Evolutionary conservation across 2,888 invertebrate species (phyloP).

Genomic region (Ellobium chinense): DNA sequence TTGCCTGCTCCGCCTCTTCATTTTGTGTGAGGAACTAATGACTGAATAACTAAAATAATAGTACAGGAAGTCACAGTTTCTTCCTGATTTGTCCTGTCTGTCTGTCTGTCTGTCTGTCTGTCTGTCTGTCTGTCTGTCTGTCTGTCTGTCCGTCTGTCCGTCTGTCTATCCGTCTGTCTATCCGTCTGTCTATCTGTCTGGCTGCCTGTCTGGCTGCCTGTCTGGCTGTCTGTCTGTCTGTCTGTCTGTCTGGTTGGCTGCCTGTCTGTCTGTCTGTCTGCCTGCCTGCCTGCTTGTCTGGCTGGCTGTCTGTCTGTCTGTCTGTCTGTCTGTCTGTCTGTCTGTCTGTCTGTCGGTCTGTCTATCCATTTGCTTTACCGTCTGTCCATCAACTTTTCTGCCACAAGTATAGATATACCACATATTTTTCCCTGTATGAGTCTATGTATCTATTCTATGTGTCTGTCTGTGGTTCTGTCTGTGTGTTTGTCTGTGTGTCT

Average conservation of each 20-base stretch:
- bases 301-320: neutral
- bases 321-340: neutral
- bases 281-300: neutral
- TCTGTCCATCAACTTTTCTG: too few relatives aligned
- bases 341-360: neutral
- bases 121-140: slow-evolving; percentile 12
- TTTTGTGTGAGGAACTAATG: too few relatives aligned
- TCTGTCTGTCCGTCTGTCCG: neutral
- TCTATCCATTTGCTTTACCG: slow-evolving; percentile 10
- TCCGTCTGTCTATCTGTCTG: neutral
- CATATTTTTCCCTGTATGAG: too few relatives aligned
- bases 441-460: too few relatives aligned
- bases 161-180: neutral
- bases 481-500: too few relatives aligned
- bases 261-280: neutral
- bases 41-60: too few relatives aligned
- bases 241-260: neutral
- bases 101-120: slow-evolving; percentile 7
- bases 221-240: neutral
- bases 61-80: too few relatives aligned
- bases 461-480: too few relatives aligned
- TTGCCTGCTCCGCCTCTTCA: neutral
- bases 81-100: neutral
- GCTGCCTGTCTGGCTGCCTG: neutral
- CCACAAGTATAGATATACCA: too few relatives aligned